Percentiles rank a stretch among this genome's conserved stretches.
Evolutionary conservation across 1,140 invertebrate species (phyloP).

Genomic region (Probaryconus sp.): DNA sequence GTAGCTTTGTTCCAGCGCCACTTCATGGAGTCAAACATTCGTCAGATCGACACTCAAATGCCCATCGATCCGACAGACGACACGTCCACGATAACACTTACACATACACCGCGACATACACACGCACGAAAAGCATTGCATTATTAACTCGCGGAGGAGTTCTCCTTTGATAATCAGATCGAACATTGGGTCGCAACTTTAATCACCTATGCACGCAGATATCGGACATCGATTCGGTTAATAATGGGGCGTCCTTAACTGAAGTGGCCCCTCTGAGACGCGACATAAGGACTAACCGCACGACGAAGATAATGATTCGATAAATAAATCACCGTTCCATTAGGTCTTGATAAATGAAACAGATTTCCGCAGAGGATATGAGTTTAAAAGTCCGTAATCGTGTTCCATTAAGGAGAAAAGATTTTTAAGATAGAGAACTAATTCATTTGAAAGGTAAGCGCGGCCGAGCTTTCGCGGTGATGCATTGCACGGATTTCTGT

Average conservation of each 20-base stretch:
- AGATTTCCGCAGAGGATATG: slow-evolving; percentile 1
- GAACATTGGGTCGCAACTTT: too few relatives aligned
- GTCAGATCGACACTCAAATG: slow-evolving; percentile 9
- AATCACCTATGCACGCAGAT: slow-evolving; percentile 32
- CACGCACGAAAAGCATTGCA: background rate
- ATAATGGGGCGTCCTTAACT: slow-evolving; percentile 38
- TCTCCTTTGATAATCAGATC: background rate
- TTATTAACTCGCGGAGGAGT: background rate
- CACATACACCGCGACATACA: background rate
- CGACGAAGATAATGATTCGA: slow-evolving; percentile 44
- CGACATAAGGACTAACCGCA: slow-evolving; percentile 3
- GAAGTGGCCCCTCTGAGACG: slow-evolving; percentile 16
- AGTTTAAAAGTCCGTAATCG: background rate
- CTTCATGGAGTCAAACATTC: slow-evolving; percentile 46
- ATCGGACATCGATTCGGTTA: slow-evolving; percentile 34
- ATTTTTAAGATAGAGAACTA: background rate
- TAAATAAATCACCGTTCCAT: slow-evolving; percentile 52
- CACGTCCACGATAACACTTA: background rate
- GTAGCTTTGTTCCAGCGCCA: slow-evolving; percentile 53
- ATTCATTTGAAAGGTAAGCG: background rate
- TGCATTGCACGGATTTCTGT: background rate
- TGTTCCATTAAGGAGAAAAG: background rate
- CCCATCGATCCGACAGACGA: slow-evolving; percentile 2
- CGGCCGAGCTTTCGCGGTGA: background rate
- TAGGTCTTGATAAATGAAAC: slow-evolving; percentile 47